Percentiles rank a stretch among this genome's conserved stretches.
phyloP scores from a whole-genome alignment of 2,888 invertebrate genomes.

The Xylocampa areola region DNA sequence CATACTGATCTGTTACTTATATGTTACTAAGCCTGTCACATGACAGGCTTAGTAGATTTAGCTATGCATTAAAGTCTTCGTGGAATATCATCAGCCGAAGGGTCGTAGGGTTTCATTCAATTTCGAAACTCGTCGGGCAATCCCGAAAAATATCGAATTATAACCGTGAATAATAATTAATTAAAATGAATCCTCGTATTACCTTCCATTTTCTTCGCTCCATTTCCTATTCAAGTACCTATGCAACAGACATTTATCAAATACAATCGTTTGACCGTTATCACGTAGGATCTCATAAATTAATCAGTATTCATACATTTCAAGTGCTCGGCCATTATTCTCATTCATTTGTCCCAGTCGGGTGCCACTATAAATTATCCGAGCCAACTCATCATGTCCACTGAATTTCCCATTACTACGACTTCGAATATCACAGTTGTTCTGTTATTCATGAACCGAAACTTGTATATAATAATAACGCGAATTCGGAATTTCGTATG shows the following conservation, averaged over 20 bases:
- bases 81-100: too few relatives aligned
- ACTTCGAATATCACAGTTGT: conserved; percentile 26
- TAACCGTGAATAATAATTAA: too few relatives aligned
- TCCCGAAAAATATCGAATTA: too few relatives aligned
- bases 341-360: conserved; percentile 29
- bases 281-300: conserved; percentile 33
- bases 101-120: too few relatives aligned
- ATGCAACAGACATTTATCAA: conserved; percentile 25
- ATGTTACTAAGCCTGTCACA: too few relatives aligned
- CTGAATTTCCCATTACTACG: conserved; percentile 35
- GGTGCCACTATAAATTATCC: conserved; percentile 44
- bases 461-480: conserved; percentile 13
- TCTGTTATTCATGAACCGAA: conserved; percentile 30
- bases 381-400: conserved; percentile 32
- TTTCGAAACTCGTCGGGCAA: too few relatives aligned
- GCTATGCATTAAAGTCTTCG: too few relatives aligned
- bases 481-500: conserved; percentile 8
- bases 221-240: conserved; percentile 20
- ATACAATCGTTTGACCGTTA: conserved; percentile 32
- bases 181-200: too few relatives aligned
- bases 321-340: conserved; percentile 34
- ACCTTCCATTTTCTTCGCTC: too few relatives aligned
- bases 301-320: conserved; percentile 52
- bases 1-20: too few relatives aligned
- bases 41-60: too few relatives aligned